Conservation (phyloP, 2,113 vertebrate genomes). For the Tonatia bakeri region DNA sequence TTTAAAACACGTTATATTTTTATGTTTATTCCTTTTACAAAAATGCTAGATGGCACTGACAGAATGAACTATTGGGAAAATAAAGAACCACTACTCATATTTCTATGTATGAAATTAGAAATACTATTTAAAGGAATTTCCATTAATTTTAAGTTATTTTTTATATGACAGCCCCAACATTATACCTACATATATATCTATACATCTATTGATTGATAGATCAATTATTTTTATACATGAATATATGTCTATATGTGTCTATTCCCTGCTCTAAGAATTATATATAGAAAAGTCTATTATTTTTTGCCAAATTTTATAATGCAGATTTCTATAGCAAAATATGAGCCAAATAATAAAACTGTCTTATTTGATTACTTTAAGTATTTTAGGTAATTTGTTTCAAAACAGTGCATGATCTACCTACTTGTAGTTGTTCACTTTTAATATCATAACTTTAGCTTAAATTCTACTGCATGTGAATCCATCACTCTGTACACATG, state of each 20-base stretch:
- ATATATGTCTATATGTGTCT: not conserved
- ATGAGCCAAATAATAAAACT: not conserved
- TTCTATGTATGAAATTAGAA: not conserved
- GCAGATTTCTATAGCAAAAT: not conserved
- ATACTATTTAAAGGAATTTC: not conserved
- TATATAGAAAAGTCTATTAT: not conserved
- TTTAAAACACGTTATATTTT: not conserved
- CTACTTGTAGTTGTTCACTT: not conserved
- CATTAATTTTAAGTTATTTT: not conserved
- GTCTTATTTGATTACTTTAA: not conserved
- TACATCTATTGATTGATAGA: not conserved
- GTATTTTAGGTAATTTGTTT: not conserved
- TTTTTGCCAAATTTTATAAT: not conserved
- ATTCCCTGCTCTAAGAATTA: not conserved
- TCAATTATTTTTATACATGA: not conserved
- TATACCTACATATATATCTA: not conserved
- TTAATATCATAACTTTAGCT: not conserved
- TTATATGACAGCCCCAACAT: not conserved
- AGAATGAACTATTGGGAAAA: not conserved
- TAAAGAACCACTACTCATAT: not conserved
- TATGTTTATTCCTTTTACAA: not conserved
- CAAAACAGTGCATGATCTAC: not conserved
- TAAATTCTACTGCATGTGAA: conserved; percentile 1
- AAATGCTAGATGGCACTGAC: not conserved
- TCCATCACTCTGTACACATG: not conserved